Conservation (phyloP, 2,113 vertebrate genomes). For the Uria aalge region DNA sequence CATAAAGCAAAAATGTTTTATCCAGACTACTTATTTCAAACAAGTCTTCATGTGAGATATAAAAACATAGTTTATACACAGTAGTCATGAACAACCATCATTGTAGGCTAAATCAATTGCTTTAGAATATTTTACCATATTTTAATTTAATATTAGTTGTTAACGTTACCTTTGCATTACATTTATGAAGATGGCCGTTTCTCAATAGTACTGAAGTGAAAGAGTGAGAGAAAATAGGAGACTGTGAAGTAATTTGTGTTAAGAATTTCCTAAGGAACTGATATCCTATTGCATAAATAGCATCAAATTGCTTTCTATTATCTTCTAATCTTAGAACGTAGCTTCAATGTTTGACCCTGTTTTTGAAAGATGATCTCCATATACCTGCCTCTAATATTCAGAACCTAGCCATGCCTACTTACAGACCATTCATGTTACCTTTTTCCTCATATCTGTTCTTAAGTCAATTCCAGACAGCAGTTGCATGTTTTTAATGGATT, state of each 20-base stretch:
- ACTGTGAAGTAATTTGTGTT: rapidly evolving
- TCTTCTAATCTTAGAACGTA: background rate
- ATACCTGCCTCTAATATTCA: background rate
- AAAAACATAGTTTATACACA: background rate
- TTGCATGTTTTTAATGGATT: background rate
- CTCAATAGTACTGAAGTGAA: background rate
- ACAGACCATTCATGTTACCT: too few species aligned
- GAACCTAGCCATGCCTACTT: background rate
- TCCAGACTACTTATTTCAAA: background rate
- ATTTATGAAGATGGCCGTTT: background rate
- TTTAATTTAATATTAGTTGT: background rate
- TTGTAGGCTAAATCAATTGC: background rate
- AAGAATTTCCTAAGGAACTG: background rate
- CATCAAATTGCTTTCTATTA: background rate
- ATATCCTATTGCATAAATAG: background rate
- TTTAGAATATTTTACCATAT: background rate
- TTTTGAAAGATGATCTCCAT: background rate
- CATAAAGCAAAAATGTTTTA: background rate
- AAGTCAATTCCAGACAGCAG: background rate
- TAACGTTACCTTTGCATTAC: background rate
- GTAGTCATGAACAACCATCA: background rate
- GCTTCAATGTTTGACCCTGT: background rate
- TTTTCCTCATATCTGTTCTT: background rate
- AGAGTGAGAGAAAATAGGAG: background rate
- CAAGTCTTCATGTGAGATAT: background rate